These are phyloP conservation scores for Perdita meconis DNA, from an alignment of 2,888 invertebrate genomes.

Conservation along the genomic window DNA sequence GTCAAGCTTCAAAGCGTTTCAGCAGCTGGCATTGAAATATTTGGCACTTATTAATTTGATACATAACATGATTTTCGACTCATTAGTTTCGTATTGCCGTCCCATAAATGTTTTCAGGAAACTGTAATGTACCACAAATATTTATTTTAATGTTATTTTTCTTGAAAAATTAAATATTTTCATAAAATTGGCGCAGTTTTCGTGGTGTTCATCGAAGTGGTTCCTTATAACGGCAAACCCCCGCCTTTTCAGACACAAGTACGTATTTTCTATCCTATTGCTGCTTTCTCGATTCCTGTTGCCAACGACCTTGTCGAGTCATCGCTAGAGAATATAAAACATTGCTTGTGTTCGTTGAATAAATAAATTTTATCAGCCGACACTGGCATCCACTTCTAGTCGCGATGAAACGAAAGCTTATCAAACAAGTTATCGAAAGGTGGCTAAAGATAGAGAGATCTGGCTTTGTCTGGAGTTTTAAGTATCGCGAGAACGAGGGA, in stretches of 20 bases:
- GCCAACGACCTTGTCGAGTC: slow-evolving; percentile 11
- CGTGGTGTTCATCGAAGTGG: slow-evolving; percentile 30
- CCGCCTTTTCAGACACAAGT: slow-evolving; percentile 16
- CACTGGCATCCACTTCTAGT: background rate
- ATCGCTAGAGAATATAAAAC: background rate
- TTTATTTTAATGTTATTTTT: too few relatives aligned
- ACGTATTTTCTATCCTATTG: slow-evolving; percentile 12
- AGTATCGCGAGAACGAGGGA: slow-evolving; percentile 15
- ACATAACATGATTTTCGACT: too few relatives aligned
- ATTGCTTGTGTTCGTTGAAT: slow-evolving; percentile 3
- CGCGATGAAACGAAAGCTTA: slow-evolving; percentile 7
- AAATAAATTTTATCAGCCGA: background rate
- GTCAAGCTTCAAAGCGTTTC: too few relatives aligned
- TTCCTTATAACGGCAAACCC: slow-evolving; percentile 2
- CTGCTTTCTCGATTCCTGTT: slow-evolving; percentile 21
- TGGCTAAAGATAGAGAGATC: slow-evolving; percentile 23
- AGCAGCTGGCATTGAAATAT: too few relatives aligned
- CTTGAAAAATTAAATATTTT: background rate
- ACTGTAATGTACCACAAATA: too few relatives aligned
- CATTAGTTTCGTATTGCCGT: too few relatives aligned
- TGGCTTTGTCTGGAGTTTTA: slow-evolving; percentile 2
- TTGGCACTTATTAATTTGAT: too few relatives aligned
- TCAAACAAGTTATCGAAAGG: slow-evolving; percentile 11
- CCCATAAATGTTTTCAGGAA: too few relatives aligned
- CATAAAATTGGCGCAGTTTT: background rate